phyloP scores from a whole-genome alignment of 2,888 invertebrate genomes.

The Vanessa cardui region DNA sequence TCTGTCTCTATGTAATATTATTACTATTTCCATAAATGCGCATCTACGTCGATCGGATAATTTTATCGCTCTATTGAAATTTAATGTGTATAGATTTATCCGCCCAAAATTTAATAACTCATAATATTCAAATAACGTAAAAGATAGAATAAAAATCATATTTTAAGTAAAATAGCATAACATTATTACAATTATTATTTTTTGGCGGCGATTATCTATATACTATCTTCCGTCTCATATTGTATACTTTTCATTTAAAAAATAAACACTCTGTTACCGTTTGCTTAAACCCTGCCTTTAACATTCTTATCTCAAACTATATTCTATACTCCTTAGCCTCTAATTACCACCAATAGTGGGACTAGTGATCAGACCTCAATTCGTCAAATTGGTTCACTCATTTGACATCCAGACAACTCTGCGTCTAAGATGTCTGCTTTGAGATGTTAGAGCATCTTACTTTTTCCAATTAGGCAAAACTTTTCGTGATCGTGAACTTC shows the following conservation, averaged over 20 bases:
- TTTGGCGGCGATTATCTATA: neutral
- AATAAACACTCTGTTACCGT: neutral
- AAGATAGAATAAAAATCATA: neutral
- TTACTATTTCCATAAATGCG: constrained; percentile 29
- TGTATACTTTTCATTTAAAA: neutral
- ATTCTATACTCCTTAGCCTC: constrained; percentile 4
- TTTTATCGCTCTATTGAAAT: no score
- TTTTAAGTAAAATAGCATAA: no score
- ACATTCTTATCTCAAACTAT: constrained; percentile 20
- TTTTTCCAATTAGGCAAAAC: constrained; percentile 27
- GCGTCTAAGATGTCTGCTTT: constrained; percentile 9
- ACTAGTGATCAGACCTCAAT: no score
- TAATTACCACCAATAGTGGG: neutral
- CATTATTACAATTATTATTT: no score
- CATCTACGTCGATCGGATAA: constrained; percentile 20
- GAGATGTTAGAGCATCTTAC: constrained; percentile 23
- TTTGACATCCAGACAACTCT: no score
- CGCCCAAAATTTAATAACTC: neutral
- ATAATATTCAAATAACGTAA: neutral
- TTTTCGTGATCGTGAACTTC: constrained; percentile 15
- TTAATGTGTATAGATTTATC: neutral
- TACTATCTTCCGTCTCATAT: neutral
- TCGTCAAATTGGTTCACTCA: no score
- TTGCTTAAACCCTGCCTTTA: constrained; percentile 2
- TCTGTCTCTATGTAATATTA: neutral